A percentile compares a stretch with the other conserved stretches of the same genome.
These are phyloP conservation scores for Bacillus rossius DNA, from an alignment of 1,140 invertebrate species.

Conservation along the genomic window DNA sequence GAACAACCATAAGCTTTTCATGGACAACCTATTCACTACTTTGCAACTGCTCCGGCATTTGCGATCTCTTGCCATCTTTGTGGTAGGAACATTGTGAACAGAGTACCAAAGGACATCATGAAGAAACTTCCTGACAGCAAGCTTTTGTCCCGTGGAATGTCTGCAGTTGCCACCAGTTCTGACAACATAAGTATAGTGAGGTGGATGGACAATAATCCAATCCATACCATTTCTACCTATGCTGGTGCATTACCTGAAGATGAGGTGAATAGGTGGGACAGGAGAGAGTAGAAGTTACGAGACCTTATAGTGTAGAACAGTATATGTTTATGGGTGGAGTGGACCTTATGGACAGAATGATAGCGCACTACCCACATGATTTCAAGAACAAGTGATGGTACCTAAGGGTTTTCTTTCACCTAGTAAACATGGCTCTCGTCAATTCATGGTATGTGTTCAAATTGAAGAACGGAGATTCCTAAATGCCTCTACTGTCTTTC, in stretches of 20 bases:
- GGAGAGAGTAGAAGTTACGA: conserved; percentile 20
- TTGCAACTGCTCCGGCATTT: conserved; percentile 3
- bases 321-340: conserved; percentile 36
- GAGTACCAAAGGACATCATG: conserved; percentile 12
- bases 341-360: conserved; percentile 30
- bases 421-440: conserved; percentile 25
- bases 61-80: conserved; percentile 7
- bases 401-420: conserved; percentile 28
- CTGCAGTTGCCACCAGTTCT: conserved; percentile 11
- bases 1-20: conserved; percentile 36
- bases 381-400: conserved; percentile 26
- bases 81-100: conserved; percentile 15
- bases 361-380: conserved; percentile 30
- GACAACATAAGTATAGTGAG: conserved; percentile 29
- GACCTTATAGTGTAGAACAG: conserved; percentile 25
- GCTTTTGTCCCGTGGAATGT: conserved; percentile 18
- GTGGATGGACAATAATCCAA: conserved; percentile 27
- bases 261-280: conserved; percentile 17
- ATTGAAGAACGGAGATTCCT: not conserved
- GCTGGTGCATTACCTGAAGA: conserved; percentile 29
- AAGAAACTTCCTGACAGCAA: conserved; percentile 12
- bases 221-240: conserved; percentile 33
- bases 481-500: not conserved
- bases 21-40: conserved; percentile 37
- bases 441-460: conserved; percentile 29